Conservation (phyloP, 2,888 invertebrate genomes). For the Netelia fuscicornis region DNA sequence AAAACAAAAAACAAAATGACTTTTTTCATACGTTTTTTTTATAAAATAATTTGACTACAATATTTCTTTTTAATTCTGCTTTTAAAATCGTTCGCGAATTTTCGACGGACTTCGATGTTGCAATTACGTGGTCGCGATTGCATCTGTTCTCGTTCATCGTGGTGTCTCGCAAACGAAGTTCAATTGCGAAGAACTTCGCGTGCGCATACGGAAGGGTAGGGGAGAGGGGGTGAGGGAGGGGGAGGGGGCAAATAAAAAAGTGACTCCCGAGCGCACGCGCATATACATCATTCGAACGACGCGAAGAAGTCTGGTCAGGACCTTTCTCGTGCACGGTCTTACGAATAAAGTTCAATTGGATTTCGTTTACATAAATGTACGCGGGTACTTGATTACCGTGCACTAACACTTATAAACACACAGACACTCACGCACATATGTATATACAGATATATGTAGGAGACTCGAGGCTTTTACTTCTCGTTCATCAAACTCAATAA, state of each 20-base stretch:
- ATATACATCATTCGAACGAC: not conserved
- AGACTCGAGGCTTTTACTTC: conserved; percentile 3
- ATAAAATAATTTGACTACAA: no score
- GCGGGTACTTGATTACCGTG: conserved; percentile 36
- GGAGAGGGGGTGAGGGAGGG: no score
- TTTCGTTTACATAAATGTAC: conserved; percentile 34
- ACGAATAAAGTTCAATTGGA: conserved; percentile 57
- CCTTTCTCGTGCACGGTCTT: conserved; percentile 27
- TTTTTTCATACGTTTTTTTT: not conserved
- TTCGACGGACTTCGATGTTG: not conserved
- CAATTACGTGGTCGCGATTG: conserved; percentile 1
- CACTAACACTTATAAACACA: not conserved
- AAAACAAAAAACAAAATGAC: not conserved
- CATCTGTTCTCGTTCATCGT: not conserved
- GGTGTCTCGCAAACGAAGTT: conserved; percentile 51
- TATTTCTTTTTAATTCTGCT: not conserved
- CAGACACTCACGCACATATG: not conserved
- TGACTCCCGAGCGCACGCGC: not conserved
- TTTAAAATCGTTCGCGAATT: not conserved
- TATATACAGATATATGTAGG: not conserved
- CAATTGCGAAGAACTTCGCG: conserved; percentile 59
- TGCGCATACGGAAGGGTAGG: not conserved
- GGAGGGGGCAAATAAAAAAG: not conserved
- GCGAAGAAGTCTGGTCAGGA: conserved; percentile 14
- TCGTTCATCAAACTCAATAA: conserved; percentile 40